Evolutionary conservation across 2,888 invertebrate species (phyloP), one percentile per base, ranked within the genome.

Genomic region (Pegoplata infirma): DNA sequence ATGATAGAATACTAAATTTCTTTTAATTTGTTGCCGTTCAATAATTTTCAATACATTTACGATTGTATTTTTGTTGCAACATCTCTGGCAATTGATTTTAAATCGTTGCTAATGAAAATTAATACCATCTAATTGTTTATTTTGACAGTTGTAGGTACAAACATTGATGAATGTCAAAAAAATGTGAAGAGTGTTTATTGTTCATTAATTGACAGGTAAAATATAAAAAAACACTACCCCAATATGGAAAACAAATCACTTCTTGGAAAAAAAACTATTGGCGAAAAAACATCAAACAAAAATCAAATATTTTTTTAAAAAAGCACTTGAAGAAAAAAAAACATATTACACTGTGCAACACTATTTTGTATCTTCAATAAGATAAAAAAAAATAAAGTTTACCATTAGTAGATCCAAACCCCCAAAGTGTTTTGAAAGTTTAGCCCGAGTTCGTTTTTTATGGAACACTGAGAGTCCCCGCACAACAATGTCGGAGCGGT

Each of bases 51-150:
- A 61, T 47, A 25, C n/a, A n/a, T n/a, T n/a, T n/a, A n/a, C 36
- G 12, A 36, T 8, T 53, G 44, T 66, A 23, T 23, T 47, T 64
- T 68, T 49, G 28, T 32, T 69, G 10, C 25, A 28, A 36, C 59
- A 61, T 51, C 46, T 58, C 40, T 53, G 32, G 46, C 72, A 66
- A 66, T 76, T 68, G 68, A 82, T 85, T 85, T 85, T 82, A 87
- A 87, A 81, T 83, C 83, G 82, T 55, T 82, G 78, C 83, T 87
- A 84, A 87, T 87, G 87, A 86, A 84, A 83, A 86, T 86, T 86
- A 82, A 87, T 86, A 80, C 74, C 81, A 68, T 80, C 74, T 84
- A 81, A 83, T 83, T 84, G 82, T 84, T 82, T 87, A 85, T 87
- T 87, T 87, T 86, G 87, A 86, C 86, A 85, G 84, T 82, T 75